Conservation (phyloP, 2,113 vertebrate genomes). For the Pituophis catenifer region DNA sequence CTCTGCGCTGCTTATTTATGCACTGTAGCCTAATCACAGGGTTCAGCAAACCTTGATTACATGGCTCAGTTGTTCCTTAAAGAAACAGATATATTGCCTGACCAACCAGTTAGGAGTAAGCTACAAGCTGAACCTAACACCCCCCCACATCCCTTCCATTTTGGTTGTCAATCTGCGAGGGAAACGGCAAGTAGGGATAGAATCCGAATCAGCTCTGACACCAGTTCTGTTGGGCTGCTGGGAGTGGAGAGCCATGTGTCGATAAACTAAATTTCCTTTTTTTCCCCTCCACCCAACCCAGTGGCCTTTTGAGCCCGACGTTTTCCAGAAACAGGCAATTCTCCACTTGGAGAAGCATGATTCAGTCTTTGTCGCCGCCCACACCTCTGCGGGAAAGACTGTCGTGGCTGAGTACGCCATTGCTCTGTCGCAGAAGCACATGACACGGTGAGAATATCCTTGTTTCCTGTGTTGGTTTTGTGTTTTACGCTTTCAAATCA, state of each 20-base stretch:
- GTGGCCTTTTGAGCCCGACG: slow-evolving; percentile 89
- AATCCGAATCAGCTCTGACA: background rate
- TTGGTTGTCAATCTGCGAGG: background rate
- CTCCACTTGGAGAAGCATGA: slow-evolving; percentile 83
- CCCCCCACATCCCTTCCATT: background rate
- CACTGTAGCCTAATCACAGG: too few species aligned
- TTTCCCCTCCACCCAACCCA: slow-evolving; percentile 45
- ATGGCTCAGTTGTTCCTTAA: too few species aligned
- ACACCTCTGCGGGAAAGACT: slow-evolving; percentile 90
- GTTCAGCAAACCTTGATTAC: too few species aligned
- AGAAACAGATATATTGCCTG: too few species aligned
- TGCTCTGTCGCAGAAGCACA: slow-evolving; percentile 89
- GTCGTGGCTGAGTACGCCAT: slow-evolving; percentile 92
- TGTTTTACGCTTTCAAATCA: background rate
- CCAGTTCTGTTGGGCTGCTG: background rate
- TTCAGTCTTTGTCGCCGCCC: slow-evolving; percentile 87
- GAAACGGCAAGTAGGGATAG: background rate
- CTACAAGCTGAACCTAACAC: too few species aligned
- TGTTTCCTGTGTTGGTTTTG: background rate
- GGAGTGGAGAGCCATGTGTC: background rate
- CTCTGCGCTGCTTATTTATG: too few species aligned
- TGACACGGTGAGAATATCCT: slow-evolving; percentile 78
- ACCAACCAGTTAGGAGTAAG: too few species aligned
- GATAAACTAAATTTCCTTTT: background rate
- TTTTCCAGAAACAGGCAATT: slow-evolving; percentile 91